Base-by-base conservation (phyloP, 2,888 invertebrate genomes). In the Aporophyla lueneburgensis region DNA sequence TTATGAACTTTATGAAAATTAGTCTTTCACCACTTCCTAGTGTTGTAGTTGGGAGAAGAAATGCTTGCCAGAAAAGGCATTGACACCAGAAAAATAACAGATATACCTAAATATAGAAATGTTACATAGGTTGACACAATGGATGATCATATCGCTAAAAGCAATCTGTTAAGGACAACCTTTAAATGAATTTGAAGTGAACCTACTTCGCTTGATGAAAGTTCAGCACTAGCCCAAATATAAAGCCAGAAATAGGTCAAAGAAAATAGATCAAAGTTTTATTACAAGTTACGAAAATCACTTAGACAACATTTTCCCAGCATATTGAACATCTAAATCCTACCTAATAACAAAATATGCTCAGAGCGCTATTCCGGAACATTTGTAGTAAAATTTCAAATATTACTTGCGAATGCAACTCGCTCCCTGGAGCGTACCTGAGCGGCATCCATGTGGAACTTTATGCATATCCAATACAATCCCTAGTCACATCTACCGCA, bases 381-480 rank as follows among this genome's bases (percentile, higher is more conserved):
- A 76, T 78, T 84, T 77, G 70, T 65, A 80, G 72, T 83, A 83
- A 88, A 88, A 86, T 88, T 87, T 76, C 78, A 88, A 81, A 87
- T 88, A 87, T 87, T 86, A 87, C 80, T 85, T 86, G 72, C 71
- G 81, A 85, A 86, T 89, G 87, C 88, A 87, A 80, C 74, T 84
- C 56, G 72, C 53, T 87, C 90, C 91, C 89, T 49, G 54, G 71
- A 69, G 91, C 83, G 86, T 88, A 84, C 86, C 87, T 88, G 87
- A 84, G 85, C 71, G 73, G 89, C 86, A 90, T 87, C 75, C 87
- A 85, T 71, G 87, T 85, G 78, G 80, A 87, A 89, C 89, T 90
- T 61, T 86, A 90, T 92, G 90, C 92, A 93, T 91, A 91, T 86
- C 89, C 91, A 90, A 92, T 92, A 90, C 89, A 84, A 89, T 76